Conservation (phyloP, 1,140 invertebrate genomes). For the Meteorus sp. region DNA sequence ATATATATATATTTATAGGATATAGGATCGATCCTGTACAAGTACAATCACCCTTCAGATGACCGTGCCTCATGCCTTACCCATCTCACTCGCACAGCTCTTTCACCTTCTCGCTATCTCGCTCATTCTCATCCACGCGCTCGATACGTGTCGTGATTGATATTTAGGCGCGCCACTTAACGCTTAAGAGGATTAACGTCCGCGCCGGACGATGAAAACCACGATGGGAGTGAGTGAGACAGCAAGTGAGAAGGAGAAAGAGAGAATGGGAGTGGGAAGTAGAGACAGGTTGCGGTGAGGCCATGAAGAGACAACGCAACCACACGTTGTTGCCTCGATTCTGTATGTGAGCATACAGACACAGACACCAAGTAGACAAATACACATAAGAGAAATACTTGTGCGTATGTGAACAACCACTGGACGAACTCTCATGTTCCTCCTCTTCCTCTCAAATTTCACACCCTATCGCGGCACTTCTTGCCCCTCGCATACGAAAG, state of each 20-base stretch:
- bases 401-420: neutral
- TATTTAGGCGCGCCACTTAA: slow-evolving; percentile 53
- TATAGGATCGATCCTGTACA: neutral
- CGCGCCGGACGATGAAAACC: slow-evolving; percentile 35
- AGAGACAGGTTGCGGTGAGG: neutral
- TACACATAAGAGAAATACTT: too few species aligned
- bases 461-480: neutral
- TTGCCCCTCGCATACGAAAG: too few species aligned
- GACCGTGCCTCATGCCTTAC: neutral
- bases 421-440: neutral
- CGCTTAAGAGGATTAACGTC: slow-evolving; percentile 56
- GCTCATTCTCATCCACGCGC: slow-evolving; percentile 3
- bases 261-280: slow-evolving; percentile 5
- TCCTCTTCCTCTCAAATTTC: neutral
- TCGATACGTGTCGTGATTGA: slow-evolving; percentile 50
- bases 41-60: neutral
- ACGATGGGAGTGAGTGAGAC: slow-evolving; percentile 12
- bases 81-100: slow-evolving; percentile 12
- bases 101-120: neutral
- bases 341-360: too few species aligned
- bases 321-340: neutral
- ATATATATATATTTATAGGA: too few species aligned
- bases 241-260: slow-evolving; percentile 2
- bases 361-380: too few species aligned
- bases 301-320: neutral